phyloP scores from a whole-genome alignment of 1,140 invertebrate genomes.

The Gonioctena quinquepunctata region DNA sequence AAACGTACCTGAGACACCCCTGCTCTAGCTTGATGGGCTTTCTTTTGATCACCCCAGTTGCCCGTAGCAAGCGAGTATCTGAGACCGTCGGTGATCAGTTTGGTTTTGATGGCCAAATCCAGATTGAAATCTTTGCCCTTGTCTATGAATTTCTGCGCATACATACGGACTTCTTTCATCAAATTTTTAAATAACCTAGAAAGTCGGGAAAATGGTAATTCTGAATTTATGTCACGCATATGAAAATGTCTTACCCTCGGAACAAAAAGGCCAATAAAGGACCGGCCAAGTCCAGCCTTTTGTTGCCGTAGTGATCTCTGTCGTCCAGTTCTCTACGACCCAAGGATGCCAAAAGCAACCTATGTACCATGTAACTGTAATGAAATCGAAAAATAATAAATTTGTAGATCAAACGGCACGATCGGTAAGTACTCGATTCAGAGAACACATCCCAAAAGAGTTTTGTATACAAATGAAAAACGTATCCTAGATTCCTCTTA shows the following conservation, averaged over 20 bases:
- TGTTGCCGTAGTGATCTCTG: constrained; percentile 99
- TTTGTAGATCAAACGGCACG: no score
- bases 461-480: no score
- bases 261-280: constrained; percentile 95
- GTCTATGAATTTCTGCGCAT: constrained; percentile 99
- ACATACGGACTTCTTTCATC: constrained; percentile 95
- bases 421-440: no score
- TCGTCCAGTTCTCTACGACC: constrained; percentile 96
- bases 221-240: no score
- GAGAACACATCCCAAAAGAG: no score
- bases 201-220: no score
- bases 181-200: constrained; percentile 83
- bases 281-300: constrained; percentile 95
- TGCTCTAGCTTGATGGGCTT: constrained; percentile 84
- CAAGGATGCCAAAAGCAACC: constrained; percentile 90
- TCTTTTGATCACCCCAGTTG: constrained; percentile 99
- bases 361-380: constrained; percentile 93
- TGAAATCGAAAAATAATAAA: no score
- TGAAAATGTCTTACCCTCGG: constrained; percentile 65
- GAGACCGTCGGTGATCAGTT: constrained; percentile 97
- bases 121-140: constrained; percentile 97
- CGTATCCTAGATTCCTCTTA: no score
- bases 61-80: constrained; percentile 97
- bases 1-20: constrained; percentile 78
- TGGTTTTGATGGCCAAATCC: constrained; percentile 95